phyloP scores from a whole-genome alignment of 2,888 invertebrate genomes.

The Parochlus steinenii region DNA sequence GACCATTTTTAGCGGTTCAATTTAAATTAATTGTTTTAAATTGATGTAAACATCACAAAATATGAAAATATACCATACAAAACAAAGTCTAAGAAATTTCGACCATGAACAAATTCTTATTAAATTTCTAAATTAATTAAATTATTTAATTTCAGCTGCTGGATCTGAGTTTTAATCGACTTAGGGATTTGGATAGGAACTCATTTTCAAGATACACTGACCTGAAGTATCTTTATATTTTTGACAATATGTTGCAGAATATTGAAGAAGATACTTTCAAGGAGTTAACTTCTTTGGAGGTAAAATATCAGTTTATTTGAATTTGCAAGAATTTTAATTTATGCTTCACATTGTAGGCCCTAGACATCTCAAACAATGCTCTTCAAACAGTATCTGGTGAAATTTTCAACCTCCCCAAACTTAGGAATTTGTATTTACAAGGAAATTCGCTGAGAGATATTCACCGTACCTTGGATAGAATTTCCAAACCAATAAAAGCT shows the following conservation, averaged over 20 bases:
- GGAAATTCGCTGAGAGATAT: conserved; percentile 34
- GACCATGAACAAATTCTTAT: neutral
- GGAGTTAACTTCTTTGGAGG: conserved; percentile 25
- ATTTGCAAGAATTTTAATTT: conserved; percentile 8
- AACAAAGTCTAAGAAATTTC: neutral
- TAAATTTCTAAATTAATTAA: neutral
- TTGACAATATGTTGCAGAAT: conserved; percentile 29
- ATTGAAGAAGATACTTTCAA: conserved; percentile 28
- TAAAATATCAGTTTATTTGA: too few relatives aligned
- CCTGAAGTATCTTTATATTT: conserved; percentile 25
- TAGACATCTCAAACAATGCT: conserved; percentile 29
- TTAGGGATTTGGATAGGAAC: conserved; percentile 24
- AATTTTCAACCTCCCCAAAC: conserved; percentile 36
- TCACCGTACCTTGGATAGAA: conserved; percentile 25
- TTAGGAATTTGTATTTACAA: conserved; percentile 43
- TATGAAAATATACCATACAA: neutral
- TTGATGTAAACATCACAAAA: conserved; percentile 3
- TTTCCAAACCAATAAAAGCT: conserved; percentile 37
- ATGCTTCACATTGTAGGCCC: conserved; percentile 21
- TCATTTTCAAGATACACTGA: conserved; percentile 26
- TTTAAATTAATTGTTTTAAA: conserved; percentile 12
- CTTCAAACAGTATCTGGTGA: conserved; percentile 27
- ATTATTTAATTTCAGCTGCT: conserved; percentile 22
- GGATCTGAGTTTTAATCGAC: conserved; percentile 29
- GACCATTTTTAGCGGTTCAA: too few relatives aligned